Conservation (phyloP, 2,888 invertebrate genomes). For the Eucera pruinosa region DNA sequence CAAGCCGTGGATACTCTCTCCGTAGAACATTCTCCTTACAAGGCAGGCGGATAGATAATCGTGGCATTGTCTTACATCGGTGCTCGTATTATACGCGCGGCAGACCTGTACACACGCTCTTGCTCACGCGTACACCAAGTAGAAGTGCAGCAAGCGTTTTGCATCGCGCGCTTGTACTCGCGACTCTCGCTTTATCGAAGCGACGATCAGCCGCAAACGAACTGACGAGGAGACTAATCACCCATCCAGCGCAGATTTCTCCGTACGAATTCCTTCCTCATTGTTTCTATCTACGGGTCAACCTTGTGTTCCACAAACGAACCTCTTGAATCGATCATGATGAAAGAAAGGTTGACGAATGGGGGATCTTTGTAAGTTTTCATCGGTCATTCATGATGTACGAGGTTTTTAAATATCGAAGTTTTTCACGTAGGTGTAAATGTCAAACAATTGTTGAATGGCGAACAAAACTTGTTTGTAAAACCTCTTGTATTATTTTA, state of each 20-base stretch:
- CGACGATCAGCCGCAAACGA: conserved; percentile 61
- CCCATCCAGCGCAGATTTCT: conserved; percentile 61
- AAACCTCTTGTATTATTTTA: too few species aligned
- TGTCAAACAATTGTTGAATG: too few species aligned
- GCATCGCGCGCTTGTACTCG: conserved; percentile 49
- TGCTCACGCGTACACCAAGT: conserved; percentile 11
- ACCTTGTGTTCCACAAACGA: conserved; percentile 27
- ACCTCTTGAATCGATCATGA: background rate
- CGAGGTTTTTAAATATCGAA: too few species aligned
- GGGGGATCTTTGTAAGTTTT: background rate
- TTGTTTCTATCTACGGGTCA: conserved; percentile 30
- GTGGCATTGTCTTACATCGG: conserved; percentile 79
- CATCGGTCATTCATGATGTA: too few species aligned
- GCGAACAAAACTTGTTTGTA: too few species aligned
- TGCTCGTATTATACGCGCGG: conserved; percentile 65
- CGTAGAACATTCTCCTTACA: conserved; percentile 68
- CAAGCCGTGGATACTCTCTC: conserved; percentile 67
- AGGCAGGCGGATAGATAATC: conserved; percentile 78
- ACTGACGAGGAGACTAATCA: conserved; percentile 71
- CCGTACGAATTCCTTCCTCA: conserved; percentile 58
- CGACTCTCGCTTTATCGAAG: conserved; percentile 50
- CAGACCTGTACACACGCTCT: conserved; percentile 27
- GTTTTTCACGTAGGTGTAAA: too few species aligned
- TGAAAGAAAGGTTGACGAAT: background rate
- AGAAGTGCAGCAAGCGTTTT: conserved; percentile 54